Conservation (phyloP, 1,140 invertebrate species). For the Bombyx mandarina region DNA sequence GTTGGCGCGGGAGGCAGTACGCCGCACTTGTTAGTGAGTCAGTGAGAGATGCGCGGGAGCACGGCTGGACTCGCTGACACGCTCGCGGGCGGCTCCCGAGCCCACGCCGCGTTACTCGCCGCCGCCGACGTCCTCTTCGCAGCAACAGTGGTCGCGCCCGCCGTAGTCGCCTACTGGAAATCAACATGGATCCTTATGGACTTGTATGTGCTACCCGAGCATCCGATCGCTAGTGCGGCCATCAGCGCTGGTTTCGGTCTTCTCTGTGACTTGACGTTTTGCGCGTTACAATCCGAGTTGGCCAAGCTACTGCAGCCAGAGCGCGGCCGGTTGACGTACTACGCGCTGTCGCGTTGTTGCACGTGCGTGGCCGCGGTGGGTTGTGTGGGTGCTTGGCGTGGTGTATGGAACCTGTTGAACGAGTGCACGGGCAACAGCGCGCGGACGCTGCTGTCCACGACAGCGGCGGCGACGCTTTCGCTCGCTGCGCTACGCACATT, state of each 20-base stretch:
- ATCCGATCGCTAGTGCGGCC: constrained; percentile 73
- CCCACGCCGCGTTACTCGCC: constrained; percentile 75
- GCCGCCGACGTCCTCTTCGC: constrained; percentile 81
- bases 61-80: constrained; percentile 71
- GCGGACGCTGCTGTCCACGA: constrained; percentile 73
- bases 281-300: constrained; percentile 76
- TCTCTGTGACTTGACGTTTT: constrained; percentile 77
- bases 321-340: constrained; percentile 77
- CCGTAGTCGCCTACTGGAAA: constrained; percentile 88
- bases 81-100: constrained; percentile 59
- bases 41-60: constrained; percentile 72
- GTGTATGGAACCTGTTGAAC: constrained; percentile 84
- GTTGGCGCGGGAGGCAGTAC: constrained; percentile 25
- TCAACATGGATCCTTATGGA: constrained; percentile 88
- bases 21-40: constrained; percentile 23
- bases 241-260: constrained; percentile 80
- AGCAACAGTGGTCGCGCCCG: constrained; percentile 79
- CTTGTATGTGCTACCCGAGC: constrained; percentile 76
- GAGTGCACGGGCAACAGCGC: constrained; percentile 76
- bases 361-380: constrained; percentile 82
- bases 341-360: constrained; percentile 80
- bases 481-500: constrained; percentile 77
- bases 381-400: constrained; percentile 88
- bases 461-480: constrained; percentile 75
- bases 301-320: constrained; percentile 76